Evolutionary conservation across 2,113 vertebrate genomes (phyloP).

Genomic region (Sturnira hondurensis): DNA sequence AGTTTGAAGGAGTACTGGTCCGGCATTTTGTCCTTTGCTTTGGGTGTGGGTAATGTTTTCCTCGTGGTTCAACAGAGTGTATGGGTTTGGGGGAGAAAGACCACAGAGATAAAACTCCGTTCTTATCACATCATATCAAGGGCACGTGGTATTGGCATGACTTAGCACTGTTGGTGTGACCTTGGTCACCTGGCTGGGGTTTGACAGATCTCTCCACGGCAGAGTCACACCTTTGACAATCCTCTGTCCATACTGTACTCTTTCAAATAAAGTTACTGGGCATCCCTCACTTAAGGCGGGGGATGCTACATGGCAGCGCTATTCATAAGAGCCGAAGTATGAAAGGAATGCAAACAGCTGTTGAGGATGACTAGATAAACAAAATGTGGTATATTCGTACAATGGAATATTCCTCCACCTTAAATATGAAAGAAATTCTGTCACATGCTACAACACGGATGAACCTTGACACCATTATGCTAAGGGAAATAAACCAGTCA

Average conservation of each 20-base stretch:
- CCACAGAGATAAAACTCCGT: not conserved
- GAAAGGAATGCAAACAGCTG: not conserved
- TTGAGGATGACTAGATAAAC: not conserved
- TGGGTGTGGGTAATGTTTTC: not conserved
- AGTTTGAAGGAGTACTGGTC: not conserved
- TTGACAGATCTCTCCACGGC: not conserved
- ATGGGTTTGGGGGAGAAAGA: not conserved
- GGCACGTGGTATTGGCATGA: not conserved
- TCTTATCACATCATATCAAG: not conserved
- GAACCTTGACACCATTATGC: not conserved
- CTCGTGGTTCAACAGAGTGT: not conserved
- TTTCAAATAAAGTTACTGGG: not conserved
- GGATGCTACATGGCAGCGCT: not conserved
- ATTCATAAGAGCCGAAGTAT: not conserved
- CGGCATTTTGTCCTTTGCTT: not conserved
- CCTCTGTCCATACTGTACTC: not conserved
- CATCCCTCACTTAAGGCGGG: not conserved
- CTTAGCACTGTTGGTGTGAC: not conserved
- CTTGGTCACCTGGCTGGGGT: not conserved
- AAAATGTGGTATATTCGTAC: not conserved
- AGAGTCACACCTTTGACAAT: not conserved
- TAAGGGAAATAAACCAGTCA: not conserved
- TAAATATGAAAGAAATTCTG: not conserved
- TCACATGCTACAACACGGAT: not conserved
- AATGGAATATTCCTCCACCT: not conserved